Conservation (phyloP, 2,888 invertebrate species). For the Epinotia brunnichana region DNA sequence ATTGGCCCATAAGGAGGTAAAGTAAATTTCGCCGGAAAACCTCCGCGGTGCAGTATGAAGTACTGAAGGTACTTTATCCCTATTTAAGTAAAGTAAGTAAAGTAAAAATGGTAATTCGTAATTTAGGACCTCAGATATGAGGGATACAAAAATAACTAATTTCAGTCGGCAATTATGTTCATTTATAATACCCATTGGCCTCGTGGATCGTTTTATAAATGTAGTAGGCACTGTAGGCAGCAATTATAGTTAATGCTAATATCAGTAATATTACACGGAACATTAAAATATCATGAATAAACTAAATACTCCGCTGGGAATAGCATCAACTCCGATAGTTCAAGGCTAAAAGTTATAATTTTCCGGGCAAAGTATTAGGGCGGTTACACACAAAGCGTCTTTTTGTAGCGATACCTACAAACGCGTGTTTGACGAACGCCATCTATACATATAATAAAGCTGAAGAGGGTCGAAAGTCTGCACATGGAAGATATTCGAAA, state of each 20-base stretch:
- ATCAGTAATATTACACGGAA: slow-evolving; percentile 22
- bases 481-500: no score
- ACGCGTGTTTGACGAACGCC: no score
- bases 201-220: slow-evolving; percentile 4
- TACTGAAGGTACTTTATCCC: no score
- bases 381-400: background rate
- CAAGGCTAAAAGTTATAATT: slow-evolving; percentile 6
- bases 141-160: background rate
- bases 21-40: no score
- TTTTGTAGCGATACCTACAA: background rate
- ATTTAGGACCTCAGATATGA: no score
- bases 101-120: no score
- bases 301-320: slow-evolving; percentile 10
- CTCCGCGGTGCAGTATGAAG: no score
- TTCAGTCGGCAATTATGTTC: background rate
- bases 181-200: slow-evolving; percentile 3
- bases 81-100: no score
- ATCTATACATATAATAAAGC: no score
- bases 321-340: slow-evolving; percentile 37
- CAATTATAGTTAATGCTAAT: slow-evolving; percentile 24
- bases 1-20: no score
- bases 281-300: slow-evolving; percentile 2
- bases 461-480: no score
- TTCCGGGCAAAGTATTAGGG: background rate
- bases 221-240: background rate